Conservation (phyloP, 2,797 vertebrate species). For the Acestrorhynchus altus region DNA sequence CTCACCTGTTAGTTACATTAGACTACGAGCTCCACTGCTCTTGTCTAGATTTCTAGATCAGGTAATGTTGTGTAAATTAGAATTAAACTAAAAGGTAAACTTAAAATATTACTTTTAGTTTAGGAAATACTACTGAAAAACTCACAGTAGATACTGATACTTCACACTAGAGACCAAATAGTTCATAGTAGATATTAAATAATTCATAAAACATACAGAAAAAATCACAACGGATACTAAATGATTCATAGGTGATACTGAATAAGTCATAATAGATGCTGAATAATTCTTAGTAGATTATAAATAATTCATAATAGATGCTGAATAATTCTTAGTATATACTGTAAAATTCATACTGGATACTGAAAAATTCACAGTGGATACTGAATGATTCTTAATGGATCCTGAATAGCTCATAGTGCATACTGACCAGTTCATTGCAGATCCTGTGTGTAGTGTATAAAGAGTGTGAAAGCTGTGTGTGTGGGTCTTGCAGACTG, state of each 20-base stretch:
- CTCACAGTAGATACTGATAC: background rate
- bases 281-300: no score
- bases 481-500: background rate
- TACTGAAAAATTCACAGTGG: no score
- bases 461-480: background rate
- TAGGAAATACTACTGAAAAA: no score
- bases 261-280: background rate
- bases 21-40: background rate
- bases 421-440: background rate
- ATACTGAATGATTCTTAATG: no score
- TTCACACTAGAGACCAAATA: background rate
- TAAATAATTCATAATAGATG: no score
- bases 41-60: no score
- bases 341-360: background rate
- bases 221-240: background rate
- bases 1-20: background rate
- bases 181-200: no score
- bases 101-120: no score
- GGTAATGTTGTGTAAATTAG: no score
- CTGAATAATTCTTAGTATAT: background rate
- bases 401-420: background rate
- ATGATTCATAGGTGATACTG: background rate
- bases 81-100: no score
- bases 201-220: no score
- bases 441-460: no score